Evolutionary conservation across 2,888 invertebrate species (phyloP).

Genomic region (Peribatodes rhomboidaria): DNA sequence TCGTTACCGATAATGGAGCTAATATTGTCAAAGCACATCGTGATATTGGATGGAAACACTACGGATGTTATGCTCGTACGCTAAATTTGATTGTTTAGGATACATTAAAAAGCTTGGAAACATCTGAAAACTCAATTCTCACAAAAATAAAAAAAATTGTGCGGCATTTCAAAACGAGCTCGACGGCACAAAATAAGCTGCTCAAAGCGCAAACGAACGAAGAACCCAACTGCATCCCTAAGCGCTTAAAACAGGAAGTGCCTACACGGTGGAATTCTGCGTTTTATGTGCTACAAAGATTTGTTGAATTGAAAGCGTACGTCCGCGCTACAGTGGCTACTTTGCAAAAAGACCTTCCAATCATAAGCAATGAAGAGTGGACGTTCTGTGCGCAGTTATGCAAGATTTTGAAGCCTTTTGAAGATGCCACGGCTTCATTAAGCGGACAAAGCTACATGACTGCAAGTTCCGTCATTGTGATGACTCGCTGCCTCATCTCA

Average conservation of each 20-base stretch:
- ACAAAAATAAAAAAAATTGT: neutral
- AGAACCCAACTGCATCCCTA: neutral
- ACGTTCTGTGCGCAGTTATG: neutral
- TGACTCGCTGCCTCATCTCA: neutral
- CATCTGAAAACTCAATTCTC: neutral
- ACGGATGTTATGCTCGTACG: neutral
- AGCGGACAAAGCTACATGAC: slow-evolving; percentile 9
- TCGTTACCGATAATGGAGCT: neutral
- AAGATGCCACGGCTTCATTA: neutral
- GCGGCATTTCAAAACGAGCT: neutral
- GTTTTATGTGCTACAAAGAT: neutral
- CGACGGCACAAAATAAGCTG: neutral
- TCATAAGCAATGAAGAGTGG: neutral
- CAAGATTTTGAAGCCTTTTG: neutral
- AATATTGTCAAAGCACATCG: neutral
- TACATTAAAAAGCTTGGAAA: neutral
- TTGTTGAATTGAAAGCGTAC: slow-evolving; percentile 2
- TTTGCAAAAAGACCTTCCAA: neutral
- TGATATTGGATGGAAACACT: slow-evolving; percentile 1
- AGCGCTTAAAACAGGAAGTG: slow-evolving; percentile 1
- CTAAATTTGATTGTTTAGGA: neutral
- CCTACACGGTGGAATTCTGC: slow-evolving; percentile 7
- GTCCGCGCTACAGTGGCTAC: neutral
- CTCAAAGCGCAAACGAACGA: neutral
- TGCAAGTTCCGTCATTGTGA: neutral